phyloP scores from a whole-genome alignment of 2,888 invertebrate genomes.

The Chalcosyrphus nemorum region DNA sequence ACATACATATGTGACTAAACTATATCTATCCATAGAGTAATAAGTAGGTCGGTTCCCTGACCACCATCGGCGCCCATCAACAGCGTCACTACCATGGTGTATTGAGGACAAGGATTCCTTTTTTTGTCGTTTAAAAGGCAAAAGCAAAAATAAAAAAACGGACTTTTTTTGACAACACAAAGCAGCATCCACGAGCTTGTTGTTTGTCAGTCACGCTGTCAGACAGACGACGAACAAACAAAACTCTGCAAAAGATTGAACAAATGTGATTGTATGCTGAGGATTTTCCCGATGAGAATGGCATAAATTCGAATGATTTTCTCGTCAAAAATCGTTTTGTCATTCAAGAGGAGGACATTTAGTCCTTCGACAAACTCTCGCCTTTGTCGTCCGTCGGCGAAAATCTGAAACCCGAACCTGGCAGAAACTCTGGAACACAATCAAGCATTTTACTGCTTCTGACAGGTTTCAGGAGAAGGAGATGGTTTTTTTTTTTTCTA shows the following conservation, averaged over 20 bases:
- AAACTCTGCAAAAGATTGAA: slow-evolving; percentile 29
- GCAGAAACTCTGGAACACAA: slow-evolving; percentile 44
- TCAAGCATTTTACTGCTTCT: slow-evolving; percentile 53
- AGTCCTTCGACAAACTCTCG: not conserved
- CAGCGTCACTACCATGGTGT: slow-evolving; percentile 9
- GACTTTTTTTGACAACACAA: slow-evolving; percentile 48
- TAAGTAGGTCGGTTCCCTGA: slow-evolving; percentile 62
- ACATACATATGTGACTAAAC: slow-evolving; percentile 31
- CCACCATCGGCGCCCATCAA: slow-evolving; percentile 19
- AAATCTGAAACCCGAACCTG: slow-evolving; percentile 30
- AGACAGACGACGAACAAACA: slow-evolving; percentile 6
- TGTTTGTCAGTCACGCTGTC: slow-evolving; percentile 48
- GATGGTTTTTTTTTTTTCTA: not conserved
- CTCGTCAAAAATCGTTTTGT: slow-evolving; percentile 60
- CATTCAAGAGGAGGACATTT: slow-evolving; percentile 14
- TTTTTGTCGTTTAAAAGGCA: not conserved
- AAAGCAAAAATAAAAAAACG: not conserved
- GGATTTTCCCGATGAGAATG: slow-evolving; percentile 18
- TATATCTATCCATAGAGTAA: slow-evolving; percentile 34
- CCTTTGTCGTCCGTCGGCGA: not conserved
- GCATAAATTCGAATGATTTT: slow-evolving; percentile 56
- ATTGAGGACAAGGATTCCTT: slow-evolving; percentile 33
- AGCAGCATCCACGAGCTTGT: slow-evolving; percentile 34
- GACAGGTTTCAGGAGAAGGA: slow-evolving; percentile 33
- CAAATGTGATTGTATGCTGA: slow-evolving; percentile 52